phyloP scores from a whole-genome alignment of 2,888 invertebrate species.

The Celastrina argiolus region DNA sequence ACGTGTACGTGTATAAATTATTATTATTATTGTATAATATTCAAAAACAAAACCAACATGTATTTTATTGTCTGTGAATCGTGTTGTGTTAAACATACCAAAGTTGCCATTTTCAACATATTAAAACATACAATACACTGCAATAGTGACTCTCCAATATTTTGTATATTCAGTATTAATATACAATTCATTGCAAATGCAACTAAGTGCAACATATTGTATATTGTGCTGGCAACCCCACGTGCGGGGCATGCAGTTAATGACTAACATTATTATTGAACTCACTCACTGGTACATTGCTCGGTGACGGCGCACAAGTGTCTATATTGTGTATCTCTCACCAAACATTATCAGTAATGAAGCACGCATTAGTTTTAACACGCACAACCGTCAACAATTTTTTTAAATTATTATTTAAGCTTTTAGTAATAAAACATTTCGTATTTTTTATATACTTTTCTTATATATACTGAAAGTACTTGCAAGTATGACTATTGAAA shows the following conservation, averaged over 20 bases:
- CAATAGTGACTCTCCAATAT: not conserved
- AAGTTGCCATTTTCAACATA: not conserved
- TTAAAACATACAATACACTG: not conserved
- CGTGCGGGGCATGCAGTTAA: constrained; percentile 37
- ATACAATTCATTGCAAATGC: not conserved
- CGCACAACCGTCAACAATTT: constrained; percentile 39
- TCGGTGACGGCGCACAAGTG: constrained; percentile 20
- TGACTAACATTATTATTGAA: constrained; percentile 33
- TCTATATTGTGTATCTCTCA: constrained; percentile 9
- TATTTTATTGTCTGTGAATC: not conserved
- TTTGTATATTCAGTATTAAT: not conserved
- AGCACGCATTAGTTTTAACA: constrained; percentile 52
- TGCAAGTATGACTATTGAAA: not conserved
- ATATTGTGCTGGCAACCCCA: not conserved
- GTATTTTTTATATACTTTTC: too few species aligned
- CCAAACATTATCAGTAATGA: constrained; percentile 30
- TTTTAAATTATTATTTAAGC: not conserved
- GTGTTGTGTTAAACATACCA: not conserved
- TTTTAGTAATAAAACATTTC: not conserved
- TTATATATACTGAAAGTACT: not conserved
- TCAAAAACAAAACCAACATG: not conserved
- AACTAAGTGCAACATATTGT: not conserved
- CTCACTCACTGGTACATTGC: constrained; percentile 34
- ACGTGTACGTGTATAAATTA: not conserved
- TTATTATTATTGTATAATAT: too few species aligned